phyloP scores from a whole-genome alignment of 23 tunicate genomes.

The Aplidium turbinatum region DNA sequence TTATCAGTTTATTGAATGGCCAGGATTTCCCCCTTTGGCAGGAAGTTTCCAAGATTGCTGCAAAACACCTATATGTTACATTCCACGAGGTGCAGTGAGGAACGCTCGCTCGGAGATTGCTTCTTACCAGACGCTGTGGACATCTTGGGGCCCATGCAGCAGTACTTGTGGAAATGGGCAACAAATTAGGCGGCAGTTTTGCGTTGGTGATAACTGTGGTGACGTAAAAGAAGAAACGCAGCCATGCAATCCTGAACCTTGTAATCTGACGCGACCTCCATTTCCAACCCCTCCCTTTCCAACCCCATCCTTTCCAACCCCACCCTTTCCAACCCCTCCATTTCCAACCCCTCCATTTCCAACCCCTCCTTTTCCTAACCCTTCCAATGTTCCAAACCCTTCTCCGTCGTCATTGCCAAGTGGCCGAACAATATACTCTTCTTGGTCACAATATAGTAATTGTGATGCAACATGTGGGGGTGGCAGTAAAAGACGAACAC shows the following conservation, averaged over 20 bases:
- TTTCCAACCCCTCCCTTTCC: too few relatives aligned
- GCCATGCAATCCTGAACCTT: slow-evolving; percentile 3
- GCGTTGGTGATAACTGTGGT: slow-evolving; percentile 7
- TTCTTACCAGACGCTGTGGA: slow-evolving; percentile 21
- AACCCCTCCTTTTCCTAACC: too few relatives aligned
- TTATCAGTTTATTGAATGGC: neutral
- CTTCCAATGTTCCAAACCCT: too few relatives aligned
- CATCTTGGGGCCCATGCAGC: slow-evolving; percentile 17
- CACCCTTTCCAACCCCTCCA: too few relatives aligned
- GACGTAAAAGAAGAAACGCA: neutral
- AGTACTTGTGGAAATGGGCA: slow-evolving; percentile 35
- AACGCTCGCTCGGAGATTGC: slow-evolving; percentile 20
- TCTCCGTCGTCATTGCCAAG: too few relatives aligned
- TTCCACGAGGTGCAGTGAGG: slow-evolving; percentile 3
- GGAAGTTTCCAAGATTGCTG: slow-evolving; percentile 54
- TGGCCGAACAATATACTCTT: neutral
- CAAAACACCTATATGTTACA: slow-evolving; percentile 17
- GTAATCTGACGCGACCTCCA: slow-evolving; percentile 1
- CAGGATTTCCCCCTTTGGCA: slow-evolving; percentile 28
- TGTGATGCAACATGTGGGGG: slow-evolving; percentile 26
- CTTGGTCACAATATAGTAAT: neutral
- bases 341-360: too few relatives aligned
- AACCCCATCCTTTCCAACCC: too few relatives aligned
- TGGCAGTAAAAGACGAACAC: slow-evolving; percentile 4
- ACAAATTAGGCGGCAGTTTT: slow-evolving; percentile 11